Base-by-base conservation (phyloP, 2,888 invertebrate species). In the Habrosyne pyritoides region DNA sequence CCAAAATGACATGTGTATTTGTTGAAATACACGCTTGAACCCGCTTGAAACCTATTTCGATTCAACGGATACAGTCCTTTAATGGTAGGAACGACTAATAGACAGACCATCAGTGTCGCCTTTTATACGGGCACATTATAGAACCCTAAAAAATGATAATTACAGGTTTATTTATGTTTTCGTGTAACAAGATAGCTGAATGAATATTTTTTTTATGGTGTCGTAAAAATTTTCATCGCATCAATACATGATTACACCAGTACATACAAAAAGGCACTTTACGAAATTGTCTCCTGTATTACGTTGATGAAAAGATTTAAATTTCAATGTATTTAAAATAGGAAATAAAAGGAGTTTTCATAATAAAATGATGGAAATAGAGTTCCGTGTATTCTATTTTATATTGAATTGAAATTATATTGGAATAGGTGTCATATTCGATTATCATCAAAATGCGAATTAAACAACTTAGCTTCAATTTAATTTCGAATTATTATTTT, bases 161-260 rank as follows among this genome's bases (percentile, higher is more conserved):
- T 6, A 36, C 24, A 36, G 6, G 3, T n/a, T 14, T n/a, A n/a
- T 36, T 14, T n/a, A 6, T 18, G 2, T 42, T n/a, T n/a, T 5
- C 6, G 6, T 18, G 0, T 2, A 12, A 18, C 18, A 14, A 36
- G 8, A 8, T 6, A 12, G 7, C 8, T 7, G 48, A 24, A 22
- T 48, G 53, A 59, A 61, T 61, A 24, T 18, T 64, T 60, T 61
- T 72, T 75, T 77, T 74, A 77, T 67, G 59, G 49, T 58, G 59
- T 67, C 75, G 54, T 75, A 77, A 77, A 73, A 75, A 65, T 67
- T 70, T 75, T 73, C 69, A 62, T 64, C 67, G 68, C 6, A 33
- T 5, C 3, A 58, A 60, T 57, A 59, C 53, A 56, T 61, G 56
- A 53, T 59, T 59, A 63, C 57, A 61, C 71, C 74, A 72, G 73